phyloP scores from a whole-genome alignment of 2,113 vertebrate genomes.

The Gallinago jamesoni region DNA sequence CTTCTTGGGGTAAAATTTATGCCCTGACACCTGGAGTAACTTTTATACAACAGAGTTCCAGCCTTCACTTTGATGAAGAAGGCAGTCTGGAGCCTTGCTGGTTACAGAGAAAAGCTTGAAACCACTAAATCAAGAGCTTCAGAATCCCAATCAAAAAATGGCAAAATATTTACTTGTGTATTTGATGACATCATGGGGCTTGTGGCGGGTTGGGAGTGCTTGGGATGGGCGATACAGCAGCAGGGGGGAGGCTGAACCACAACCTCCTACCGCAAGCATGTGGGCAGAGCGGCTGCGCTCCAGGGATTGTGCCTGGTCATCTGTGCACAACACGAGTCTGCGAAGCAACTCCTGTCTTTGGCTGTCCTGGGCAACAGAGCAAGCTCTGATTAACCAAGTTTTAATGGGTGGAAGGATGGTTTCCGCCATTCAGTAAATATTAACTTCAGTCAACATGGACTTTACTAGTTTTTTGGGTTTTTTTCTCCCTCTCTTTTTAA shows the following conservation, averaged over 20 bases:
- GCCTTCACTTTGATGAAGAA: neutral
- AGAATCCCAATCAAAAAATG: neutral
- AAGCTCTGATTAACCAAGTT: neutral
- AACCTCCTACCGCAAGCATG: fast-evolving
- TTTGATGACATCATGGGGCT: neutral
- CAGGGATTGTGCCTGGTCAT: neutral
- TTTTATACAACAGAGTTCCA: neutral
- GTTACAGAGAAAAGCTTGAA: neutral
- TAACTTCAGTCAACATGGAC: neutral
- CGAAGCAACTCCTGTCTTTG: neutral
- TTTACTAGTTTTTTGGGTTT: neutral
- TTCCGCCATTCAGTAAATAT: neutral
- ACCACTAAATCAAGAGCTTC: neutral
- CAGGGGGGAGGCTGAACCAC: neutral
- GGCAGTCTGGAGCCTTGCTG: neutral
- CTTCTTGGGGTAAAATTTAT: neutral
- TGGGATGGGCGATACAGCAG: neutral
- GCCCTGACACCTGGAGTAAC: neutral
- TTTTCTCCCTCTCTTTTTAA: neutral
- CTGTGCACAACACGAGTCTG: neutral
- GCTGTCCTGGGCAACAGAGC: neutral
- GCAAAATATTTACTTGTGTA: neutral
- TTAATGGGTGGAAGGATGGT: neutral
- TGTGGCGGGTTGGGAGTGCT: neutral
- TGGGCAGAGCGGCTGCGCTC: neutral